Base-by-base conservation (phyloP, 35 echinoderm and acorn worm species). In the Apostichopus parvimensis region DNA sequence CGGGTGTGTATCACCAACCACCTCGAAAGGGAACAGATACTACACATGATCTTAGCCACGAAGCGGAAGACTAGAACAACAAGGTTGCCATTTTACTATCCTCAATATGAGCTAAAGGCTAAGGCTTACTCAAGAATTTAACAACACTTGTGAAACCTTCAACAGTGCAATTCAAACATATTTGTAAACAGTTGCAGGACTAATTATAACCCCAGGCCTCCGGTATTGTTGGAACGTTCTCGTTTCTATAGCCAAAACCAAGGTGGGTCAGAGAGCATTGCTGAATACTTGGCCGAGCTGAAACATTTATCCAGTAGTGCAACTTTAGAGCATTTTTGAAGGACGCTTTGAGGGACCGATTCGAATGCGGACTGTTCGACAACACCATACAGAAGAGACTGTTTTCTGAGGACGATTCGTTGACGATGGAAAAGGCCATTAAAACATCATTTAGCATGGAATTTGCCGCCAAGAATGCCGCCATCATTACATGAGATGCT, bases 361-460 rank as follows among this genome's bases (percentile, higher is more conserved):
- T 58, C 22, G 54, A 62, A 6, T 86, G 83, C 59, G 83, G 59
- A 6, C 3, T 86, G 18, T 65, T 57, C 21, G 83, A 86, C 18
- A 20, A 6, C 1, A 8, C 34, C 55, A 86, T 86, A 1, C 54
- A 86, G 59, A 1, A 65, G 15, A 57, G 9, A 56, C 59, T 86
- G 1, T 56, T 86, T 57, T 86, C 83, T 13, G 83, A 86, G 21
- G 83, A 86, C 22, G 83, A 86, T 25, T 20, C 55, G n/a, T 84
- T 84, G 81, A 60, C 54, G 54, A 22, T 59, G 24, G 55, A 86
- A 15, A 86, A 86, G 26, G 4, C 77, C 10, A 21, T 79, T 66
- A 66, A 90, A 10, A 77, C 45, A 18, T 61, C 87, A 25, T 13
- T 90, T 7, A 90, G 87, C 28, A 90, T 90, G 87, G 87, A 90